Conservation (phyloP, 2,888 invertebrate species). For the Drosophila mimica region DNA sequence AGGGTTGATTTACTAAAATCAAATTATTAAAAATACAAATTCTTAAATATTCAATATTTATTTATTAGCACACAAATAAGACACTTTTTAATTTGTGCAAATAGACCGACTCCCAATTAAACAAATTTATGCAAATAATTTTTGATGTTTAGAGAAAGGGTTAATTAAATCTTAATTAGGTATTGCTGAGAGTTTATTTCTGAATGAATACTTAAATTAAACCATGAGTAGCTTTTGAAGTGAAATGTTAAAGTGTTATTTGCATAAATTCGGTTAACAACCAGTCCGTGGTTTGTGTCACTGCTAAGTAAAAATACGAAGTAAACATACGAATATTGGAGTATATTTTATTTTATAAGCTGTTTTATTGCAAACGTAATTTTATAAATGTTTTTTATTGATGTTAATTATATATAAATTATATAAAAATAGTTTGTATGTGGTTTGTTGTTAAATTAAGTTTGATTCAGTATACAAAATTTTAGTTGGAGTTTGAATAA, state of each 20-base stretch:
- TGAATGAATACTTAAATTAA: background rate
- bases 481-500: background rate
- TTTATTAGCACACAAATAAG: too few species aligned
- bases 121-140: background rate
- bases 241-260: background rate
- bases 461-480: background rate
- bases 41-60: background rate
- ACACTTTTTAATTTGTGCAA: background rate
- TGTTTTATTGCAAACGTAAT: background rate
- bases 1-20: background rate
- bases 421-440: background rate
- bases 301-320: background rate
- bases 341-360: background rate
- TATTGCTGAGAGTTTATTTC: background rate
- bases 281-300: conserved; percentile 31
- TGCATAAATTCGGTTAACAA: background rate
- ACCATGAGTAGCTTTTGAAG: background rate
- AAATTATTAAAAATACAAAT: background rate
- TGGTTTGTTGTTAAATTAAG: background rate
- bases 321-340: background rate
- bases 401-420: background rate
- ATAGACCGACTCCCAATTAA: background rate
- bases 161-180: background rate
- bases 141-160: background rate
- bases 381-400: background rate